Evolutionary conservation across 2,888 invertebrate species (phyloP).

Genomic region (Phrixothrix hirtus): DNA sequence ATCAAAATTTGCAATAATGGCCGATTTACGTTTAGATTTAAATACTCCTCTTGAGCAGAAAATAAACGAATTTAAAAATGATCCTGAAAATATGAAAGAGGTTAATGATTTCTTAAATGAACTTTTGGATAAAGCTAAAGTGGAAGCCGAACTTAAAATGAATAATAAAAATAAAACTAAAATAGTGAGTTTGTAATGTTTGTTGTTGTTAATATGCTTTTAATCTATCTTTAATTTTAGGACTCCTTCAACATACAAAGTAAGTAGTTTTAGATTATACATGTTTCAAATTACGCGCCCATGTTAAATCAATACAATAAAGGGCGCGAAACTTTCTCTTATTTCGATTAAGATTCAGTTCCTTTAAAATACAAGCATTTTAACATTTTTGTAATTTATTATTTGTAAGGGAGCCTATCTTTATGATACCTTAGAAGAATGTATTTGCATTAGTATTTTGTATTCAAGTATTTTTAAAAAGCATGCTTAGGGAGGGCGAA

Average conservation of each 20-base stretch:
- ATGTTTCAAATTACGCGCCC: slow-evolving; percentile 9
- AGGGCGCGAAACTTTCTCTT: too few species aligned
- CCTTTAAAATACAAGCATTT: too few species aligned
- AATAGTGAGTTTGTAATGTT: slow-evolving; percentile 42
- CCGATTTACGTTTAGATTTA: slow-evolving; percentile 47
- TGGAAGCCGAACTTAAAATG: slow-evolving; percentile 48
- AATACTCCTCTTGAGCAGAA: slow-evolving; percentile 48
- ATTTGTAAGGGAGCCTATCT: too few species aligned
- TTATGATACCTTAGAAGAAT: too few species aligned
- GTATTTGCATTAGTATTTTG: too few species aligned
- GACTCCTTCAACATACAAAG: slow-evolving; percentile 49
- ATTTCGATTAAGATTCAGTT: too few species aligned
- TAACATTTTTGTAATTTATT: too few species aligned
- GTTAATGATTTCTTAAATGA: slow-evolving; percentile 54
- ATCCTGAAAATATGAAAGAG: slow-evolving; percentile 53
- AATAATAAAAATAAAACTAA: slow-evolving; percentile 45
- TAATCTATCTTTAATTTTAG: slow-evolving; percentile 37
- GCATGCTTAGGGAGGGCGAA: too few species aligned
- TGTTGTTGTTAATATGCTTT: slow-evolving; percentile 8
- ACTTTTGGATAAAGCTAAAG: slow-evolving; percentile 51
- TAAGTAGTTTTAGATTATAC: slow-evolving; percentile 43
- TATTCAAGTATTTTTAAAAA: too few species aligned
- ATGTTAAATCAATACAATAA: neutral
- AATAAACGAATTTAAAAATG: slow-evolving; percentile 52
- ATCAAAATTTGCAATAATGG: slow-evolving; percentile 41